Evolutionary conservation across 2,113 vertebrate genomes (phyloP).

Genomic region (Indri indri): DNA sequence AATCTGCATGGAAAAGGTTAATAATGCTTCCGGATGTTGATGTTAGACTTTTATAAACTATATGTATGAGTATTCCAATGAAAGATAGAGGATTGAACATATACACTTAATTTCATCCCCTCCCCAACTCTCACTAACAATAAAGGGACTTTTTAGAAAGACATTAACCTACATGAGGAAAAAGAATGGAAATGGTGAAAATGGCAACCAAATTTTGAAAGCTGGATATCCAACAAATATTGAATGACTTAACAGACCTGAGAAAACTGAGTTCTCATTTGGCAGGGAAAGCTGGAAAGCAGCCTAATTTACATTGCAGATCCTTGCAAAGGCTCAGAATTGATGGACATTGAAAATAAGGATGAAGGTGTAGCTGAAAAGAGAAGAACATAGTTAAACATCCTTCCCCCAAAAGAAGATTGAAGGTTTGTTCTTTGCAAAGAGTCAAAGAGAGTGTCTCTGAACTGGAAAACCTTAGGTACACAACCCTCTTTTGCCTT

Average conservation of each 20-base stretch:
- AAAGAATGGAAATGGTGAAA: neutral
- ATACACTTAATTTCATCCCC: neutral
- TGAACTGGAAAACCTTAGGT: neutral
- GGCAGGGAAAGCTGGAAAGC: neutral
- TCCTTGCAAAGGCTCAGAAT: neutral
- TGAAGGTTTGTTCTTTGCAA: neutral
- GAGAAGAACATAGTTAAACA: neutral
- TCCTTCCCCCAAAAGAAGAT: neutral
- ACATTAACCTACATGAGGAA: neutral
- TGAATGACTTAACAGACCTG: neutral
- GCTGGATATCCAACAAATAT: neutral
- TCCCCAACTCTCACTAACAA: neutral
- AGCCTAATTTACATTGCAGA: neutral
- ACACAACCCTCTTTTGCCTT: neutral
- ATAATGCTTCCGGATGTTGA: constrained; percentile 22
- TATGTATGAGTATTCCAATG: neutral
- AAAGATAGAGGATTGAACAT: neutral
- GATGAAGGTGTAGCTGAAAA: neutral
- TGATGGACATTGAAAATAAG: neutral
- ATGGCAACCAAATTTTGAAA: neutral
- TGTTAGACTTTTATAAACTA: neutral
- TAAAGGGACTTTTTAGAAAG: constrained; percentile 12
- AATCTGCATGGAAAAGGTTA: neutral
- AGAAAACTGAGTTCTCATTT: neutral
- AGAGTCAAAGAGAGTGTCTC: neutral